Evolutionary conservation across 1,140 invertebrate species (phyloP), one percentile per base, ranked within the genome.

Genomic region (Phocides pigmalion): DNA sequence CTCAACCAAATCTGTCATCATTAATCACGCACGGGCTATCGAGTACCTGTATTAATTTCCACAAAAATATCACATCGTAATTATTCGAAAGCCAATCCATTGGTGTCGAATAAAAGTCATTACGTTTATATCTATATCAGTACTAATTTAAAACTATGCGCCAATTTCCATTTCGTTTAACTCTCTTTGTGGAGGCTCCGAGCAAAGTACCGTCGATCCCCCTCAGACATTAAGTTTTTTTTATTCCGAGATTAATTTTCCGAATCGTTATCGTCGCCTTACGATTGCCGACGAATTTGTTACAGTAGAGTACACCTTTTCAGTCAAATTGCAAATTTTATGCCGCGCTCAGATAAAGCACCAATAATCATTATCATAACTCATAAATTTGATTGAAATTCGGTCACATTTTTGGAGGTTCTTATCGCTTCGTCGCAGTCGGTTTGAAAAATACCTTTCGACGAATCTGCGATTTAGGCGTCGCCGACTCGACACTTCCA

Each of bases 331-430:
- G 80, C 79, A 87, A 90, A 89, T 89, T 89, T 88, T 87, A 84
- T 82, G 83, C 81, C 76, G 53, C 68, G 68, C 76, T 39, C 77
- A 65, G 86, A 87, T 91, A 89, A 89, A 84, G 78, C 76, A 78
- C 84, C 84, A 89, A 87, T 87, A 87, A 91, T 89, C 89, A 91
- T 89, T 89, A 89, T 89, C 81, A 87, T 89, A 91, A 91, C 75
- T 91, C 84, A 87, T 91, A 91, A 91, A 89, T 91, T 89, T 85
- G 82, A 91, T 89, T 89, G 87, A 89, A 89, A 89, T 89, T 89
- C 78, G 84, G 86, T 89, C 83, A 88, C 82, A 89, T 88, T 89
- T 87, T 82, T 77, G 76, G 59, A 66, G 66, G 72, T 71, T 68
- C 85, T 91, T 91, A 91, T 91, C 89, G 75, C 78, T 54, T 67